These are phyloP conservation scores for Tetramorium bicarinatum DNA, from an alignment of 2,888 invertebrate species.

Conservation along the genomic window DNA sequence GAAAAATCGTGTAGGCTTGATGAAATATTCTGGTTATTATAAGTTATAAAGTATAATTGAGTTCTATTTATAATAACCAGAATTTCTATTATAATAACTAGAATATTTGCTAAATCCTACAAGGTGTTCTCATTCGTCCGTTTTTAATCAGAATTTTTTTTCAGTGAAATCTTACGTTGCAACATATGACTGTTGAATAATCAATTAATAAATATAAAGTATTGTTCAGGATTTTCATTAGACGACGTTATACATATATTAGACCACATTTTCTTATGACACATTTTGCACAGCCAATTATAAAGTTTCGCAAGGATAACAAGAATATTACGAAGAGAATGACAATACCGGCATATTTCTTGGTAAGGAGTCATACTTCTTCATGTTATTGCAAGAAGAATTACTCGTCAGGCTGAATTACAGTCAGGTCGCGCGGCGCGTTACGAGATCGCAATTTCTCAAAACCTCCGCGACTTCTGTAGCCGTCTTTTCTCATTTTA, in stretches of 20 bases:
- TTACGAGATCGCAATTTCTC: conserved; percentile 52
- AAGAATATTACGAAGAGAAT: conserved; percentile 34
- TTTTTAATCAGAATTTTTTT: too few species aligned
- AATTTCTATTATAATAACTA: too few species aligned
- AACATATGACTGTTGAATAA: neutral
- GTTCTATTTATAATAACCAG: too few species aligned
- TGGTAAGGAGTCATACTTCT: conserved; percentile 23
- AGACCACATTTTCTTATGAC: neutral
- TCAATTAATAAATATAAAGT: conserved; percentile 5
- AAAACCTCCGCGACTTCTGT: conserved; percentile 31
- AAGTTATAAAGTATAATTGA: too few species aligned
- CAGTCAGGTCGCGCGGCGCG: conserved; percentile 27
- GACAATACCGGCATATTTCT: conserved; percentile 33
- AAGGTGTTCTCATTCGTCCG: too few species aligned
- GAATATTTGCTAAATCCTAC: too few species aligned
- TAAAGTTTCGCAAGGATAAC: conserved; percentile 44
- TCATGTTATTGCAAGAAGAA: conserved; percentile 39
- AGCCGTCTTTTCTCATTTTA: conserved; percentile 21
- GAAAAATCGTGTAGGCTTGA: too few species aligned
- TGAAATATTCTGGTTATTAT: too few species aligned
- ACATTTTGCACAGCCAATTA: conserved; percentile 28
- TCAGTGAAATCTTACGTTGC: too few species aligned
- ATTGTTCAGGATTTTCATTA: neutral
- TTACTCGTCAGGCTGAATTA: conserved; percentile 52
- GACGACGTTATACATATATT: neutral